Conservation (phyloP, 1,140 invertebrate species). For the Chrysomallon squamiferum region DNA sequence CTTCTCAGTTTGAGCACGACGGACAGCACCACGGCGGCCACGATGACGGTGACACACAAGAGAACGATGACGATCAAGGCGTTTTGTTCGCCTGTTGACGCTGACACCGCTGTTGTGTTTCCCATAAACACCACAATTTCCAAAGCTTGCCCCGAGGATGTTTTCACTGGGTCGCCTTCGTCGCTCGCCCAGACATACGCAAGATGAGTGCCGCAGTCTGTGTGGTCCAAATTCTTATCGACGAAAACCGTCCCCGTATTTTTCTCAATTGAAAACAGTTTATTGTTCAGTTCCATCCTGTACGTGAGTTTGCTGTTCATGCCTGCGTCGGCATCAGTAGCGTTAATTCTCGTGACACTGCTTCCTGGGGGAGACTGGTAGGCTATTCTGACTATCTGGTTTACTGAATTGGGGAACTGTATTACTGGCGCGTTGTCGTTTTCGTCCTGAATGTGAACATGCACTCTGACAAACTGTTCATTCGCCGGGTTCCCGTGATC, state of each 20-base stretch:
- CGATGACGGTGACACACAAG: not conserved
- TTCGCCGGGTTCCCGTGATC: not conserved
- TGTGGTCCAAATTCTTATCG: not conserved
- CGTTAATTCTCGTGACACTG: not conserved
- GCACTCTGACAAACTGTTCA: not conserved
- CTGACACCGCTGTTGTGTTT: not conserved
- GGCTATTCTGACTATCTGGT: not conserved
- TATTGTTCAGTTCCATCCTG: not conserved
- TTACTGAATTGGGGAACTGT: not conserved
- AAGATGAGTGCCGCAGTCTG: not conserved
- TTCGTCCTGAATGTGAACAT: not conserved
- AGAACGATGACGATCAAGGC: not conserved
- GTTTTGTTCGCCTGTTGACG: not conserved
- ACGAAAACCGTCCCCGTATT: not conserved
- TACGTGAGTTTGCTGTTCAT: not conserved
- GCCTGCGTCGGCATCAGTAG: not conserved
- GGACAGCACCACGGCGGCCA: not conserved
- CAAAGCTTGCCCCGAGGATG: not conserved
- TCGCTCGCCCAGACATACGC: slow-evolving; percentile 1
- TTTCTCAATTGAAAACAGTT: not conserved
- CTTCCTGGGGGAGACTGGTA: not conserved
- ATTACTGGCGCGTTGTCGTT: not conserved
- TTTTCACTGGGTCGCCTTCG: not conserved
- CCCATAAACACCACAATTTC: not conserved
- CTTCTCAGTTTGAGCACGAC: not conserved